Evolutionary conservation across 1,140 invertebrate genomes (phyloP), one percentile per base, ranked within the genome.

Genomic region (Sycobia sp.): DNA sequence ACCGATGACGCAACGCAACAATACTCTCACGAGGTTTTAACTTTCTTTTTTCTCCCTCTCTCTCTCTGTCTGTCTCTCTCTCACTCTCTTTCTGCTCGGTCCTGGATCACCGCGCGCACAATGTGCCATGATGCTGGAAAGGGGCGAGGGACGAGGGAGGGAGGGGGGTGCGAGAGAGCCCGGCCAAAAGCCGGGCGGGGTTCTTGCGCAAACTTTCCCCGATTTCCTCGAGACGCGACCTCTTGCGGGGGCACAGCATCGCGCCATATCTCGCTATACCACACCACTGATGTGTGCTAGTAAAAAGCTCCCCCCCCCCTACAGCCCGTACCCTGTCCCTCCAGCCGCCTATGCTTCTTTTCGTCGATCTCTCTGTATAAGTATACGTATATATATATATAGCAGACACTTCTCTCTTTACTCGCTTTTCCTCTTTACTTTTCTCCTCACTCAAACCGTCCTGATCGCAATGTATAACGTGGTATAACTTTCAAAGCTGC

Each of bases 21-120:
- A 67, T 67, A 46, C 65, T 54, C 58, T 64, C 60, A 49, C 60
- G 62, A 55, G 53, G 47, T 62, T 56, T 66, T 60, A 54, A 61
- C 63, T 65, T 62, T 55, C 63, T 47, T 62, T 59, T 54, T 59
- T 62, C 57, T 27, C n/a, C n/a, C n/a, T n/a, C n/a, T n/a, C n/a
- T n/a, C n/a, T n/a, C n/a, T n/a, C n/a, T n/a, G n/a, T n/a, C n/a
- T n/a, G n/a, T n/a, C n/a, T n/a, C n/a, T n/a, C n/a, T n/a, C n/a
- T n/a, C n/a, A n/a, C n/a, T n/a, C n/a, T n/a, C n/a, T n/a, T n/a
- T n/a, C n/a, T 54, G 29, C 5, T 4, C 49, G 43, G 44, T 49
- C 46, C 39, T 32, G 49, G 27, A 51, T 51, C 58, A 44, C 25
- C 49, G 47, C 47, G 29, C 29, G 29, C n/a, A n/a, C n/a, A n/a